A percentile compares a stretch with the other conserved stretches of the same genome.
Conservation (phyloP, 2,797 vertebrate genomes). For the Phataginus tetradactyla region DNA sequence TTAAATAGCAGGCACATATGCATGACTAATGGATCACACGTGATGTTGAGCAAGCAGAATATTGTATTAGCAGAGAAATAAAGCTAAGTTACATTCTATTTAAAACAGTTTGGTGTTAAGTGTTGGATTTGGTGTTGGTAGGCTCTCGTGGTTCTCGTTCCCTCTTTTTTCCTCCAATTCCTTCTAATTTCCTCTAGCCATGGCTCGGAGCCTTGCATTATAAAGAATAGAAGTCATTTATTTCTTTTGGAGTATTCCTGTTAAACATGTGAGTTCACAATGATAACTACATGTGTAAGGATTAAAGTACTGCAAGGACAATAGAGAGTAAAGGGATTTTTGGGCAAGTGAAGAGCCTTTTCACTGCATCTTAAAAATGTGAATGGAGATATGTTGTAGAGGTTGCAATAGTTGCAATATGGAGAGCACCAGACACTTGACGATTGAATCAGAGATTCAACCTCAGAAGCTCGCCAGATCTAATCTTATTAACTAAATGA, state of each 20-base stretch:
- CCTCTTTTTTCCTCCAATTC: background rate
- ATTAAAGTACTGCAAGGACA: background rate
- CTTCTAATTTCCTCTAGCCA: too few species aligned
- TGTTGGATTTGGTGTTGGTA: background rate
- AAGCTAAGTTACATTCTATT: background rate
- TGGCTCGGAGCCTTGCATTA: background rate
- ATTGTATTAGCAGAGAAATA: background rate
- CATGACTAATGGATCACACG: background rate
- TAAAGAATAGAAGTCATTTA: background rate
- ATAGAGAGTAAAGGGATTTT: background rate
- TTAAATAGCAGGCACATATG: background rate
- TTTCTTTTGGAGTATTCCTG: background rate
- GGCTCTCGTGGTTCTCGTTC: background rate
- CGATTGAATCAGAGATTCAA: background rate
- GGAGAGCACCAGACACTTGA: background rate
- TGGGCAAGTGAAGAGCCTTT: background rate
- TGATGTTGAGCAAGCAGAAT: background rate
- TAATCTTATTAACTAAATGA: background rate
- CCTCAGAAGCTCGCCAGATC: background rate
- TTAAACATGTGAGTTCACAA: background rate
- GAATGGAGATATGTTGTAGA: background rate
- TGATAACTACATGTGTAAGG: background rate
- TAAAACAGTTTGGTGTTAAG: background rate
- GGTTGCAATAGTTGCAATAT: background rate
- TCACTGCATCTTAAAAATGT: background rate